A percentile compares a stretch with the other conserved stretches of the same genome.
Evolutionary conservation across 2,113 vertebrate species (phyloP).

Genomic region (Psephotus haematonotus): DNA sequence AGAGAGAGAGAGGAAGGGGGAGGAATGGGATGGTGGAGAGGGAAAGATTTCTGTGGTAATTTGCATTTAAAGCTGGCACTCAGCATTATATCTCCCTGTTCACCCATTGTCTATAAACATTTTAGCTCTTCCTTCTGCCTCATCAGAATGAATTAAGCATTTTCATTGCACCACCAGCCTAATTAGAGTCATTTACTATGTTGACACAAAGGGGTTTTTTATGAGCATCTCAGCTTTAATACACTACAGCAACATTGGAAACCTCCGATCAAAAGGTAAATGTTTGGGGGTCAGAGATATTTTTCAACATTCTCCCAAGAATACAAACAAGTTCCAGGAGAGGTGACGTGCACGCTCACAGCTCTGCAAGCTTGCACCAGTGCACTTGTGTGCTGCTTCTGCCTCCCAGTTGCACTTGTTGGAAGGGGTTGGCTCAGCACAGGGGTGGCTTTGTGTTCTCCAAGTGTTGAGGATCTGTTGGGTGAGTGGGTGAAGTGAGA

Average conservation of each 20-base stretch:
- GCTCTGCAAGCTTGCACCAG: not conserved
- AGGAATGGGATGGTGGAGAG: slow-evolving; percentile 65
- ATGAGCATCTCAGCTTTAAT: slow-evolving; percentile 73
- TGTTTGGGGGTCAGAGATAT: slow-evolving; percentile 67
- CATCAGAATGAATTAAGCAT: slow-evolving; percentile 76
- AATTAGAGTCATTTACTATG: slow-evolving; percentile 78
- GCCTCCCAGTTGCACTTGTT: not conserved
- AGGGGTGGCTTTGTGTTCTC: not conserved
- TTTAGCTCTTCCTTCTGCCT: slow-evolving; percentile 76
- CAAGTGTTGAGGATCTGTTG: fast-evolving
- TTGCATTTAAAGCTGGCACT: slow-evolving; percentile 78
- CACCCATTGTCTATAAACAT: slow-evolving; percentile 79
- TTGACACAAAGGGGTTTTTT: slow-evolving; percentile 74
- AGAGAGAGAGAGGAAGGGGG: slow-evolving; percentile 55
- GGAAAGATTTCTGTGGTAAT: slow-evolving; percentile 68
- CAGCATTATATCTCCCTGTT: slow-evolving; percentile 78
- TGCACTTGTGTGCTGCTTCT: not conserved
- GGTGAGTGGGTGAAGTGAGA: not conserved
- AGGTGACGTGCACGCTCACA: not conserved
- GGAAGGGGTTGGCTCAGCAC: not conserved
- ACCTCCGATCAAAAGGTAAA: slow-evolving; percentile 72
- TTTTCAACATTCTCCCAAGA: slow-evolving; percentile 67
- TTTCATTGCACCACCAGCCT: slow-evolving; percentile 73
- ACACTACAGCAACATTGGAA: slow-evolving; percentile 68
- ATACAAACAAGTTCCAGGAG: slow-evolving; percentile 53